phyloP scores from a whole-genome alignment of 1,140 invertebrate genomes.

The Solenopsis fugax region DNA sequence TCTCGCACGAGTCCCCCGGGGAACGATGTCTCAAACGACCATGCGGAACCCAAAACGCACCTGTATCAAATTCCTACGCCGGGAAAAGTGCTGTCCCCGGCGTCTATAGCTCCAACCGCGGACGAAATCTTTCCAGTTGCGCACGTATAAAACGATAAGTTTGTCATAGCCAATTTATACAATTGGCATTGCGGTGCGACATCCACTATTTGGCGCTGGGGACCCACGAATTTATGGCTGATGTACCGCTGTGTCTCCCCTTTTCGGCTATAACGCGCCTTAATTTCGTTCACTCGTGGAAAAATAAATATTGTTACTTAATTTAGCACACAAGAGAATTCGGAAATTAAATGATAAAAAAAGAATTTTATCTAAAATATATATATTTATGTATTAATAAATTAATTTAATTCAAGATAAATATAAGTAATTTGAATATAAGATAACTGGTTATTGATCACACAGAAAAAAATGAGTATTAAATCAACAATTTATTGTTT shows the following conservation, averaged over 20 bases:
- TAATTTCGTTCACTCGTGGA: slow-evolving; percentile 11
- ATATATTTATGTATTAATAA: background rate
- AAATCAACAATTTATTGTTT: too few relatives aligned
- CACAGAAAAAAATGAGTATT: too few relatives aligned
- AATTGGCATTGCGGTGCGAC: slow-evolving; percentile 80
- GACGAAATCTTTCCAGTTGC: background rate
- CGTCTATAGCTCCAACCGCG: background rate
- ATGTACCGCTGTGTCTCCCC: slow-evolving; percentile 70
- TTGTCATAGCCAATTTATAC: slow-evolving; percentile 87
- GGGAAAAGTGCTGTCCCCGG: slow-evolving; percentile 72
- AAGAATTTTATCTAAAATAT: background rate
- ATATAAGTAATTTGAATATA: background rate
- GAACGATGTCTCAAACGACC: slow-evolving; percentile 86
- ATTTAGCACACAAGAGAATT: background rate
- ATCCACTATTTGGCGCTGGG: slow-evolving; percentile 84
- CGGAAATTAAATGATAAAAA: background rate
- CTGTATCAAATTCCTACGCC: slow-evolving; percentile 77
- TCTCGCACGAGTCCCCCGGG: slow-evolving; percentile 78
- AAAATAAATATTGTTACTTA: slow-evolving; percentile 31
- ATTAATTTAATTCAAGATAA: background rate
- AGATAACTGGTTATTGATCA: background rate
- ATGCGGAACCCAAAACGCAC: slow-evolving; percentile 81
- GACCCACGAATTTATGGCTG: slow-evolving; percentile 85
- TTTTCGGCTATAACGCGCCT: slow-evolving; percentile 36
- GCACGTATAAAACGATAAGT: slow-evolving; percentile 81